Conservation (phyloP, 2,113 vertebrate genomes). For the Prolemur simus region DNA sequence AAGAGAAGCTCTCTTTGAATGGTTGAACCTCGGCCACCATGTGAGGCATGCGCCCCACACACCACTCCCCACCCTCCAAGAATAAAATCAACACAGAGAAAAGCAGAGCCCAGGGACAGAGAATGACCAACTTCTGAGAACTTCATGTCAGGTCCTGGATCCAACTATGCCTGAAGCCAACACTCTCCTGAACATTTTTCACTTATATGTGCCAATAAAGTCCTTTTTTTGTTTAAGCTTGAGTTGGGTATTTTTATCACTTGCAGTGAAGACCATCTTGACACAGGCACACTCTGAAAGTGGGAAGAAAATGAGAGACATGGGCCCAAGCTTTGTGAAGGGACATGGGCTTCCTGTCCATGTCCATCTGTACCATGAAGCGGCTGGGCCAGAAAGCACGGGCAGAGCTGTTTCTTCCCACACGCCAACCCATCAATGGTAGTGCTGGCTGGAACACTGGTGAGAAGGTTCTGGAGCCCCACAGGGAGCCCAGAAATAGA, state of each 20-base stretch:
- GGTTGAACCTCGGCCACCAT: not conserved
- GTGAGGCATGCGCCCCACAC: not conserved
- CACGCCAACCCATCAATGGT: not conserved
- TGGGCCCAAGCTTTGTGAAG: not conserved
- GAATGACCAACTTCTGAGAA: not conserved
- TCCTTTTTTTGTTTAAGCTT: not conserved
- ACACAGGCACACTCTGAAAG: not conserved
- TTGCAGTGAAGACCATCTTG: not conserved
- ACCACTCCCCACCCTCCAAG: not conserved
- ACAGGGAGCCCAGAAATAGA: not conserved
- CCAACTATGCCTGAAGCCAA: not conserved
- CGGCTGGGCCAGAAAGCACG: not conserved
- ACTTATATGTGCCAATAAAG: not conserved
- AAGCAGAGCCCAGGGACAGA: not conserved
- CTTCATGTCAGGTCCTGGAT: not conserved
- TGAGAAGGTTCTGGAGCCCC: not conserved
- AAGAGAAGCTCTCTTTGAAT: not conserved
- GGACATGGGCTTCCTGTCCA: not conserved
- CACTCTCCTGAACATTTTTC: not conserved
- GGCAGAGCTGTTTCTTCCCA: not conserved
- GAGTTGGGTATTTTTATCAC: not conserved
- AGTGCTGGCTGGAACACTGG: not conserved
- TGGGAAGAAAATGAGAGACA: not conserved
- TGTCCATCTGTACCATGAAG: not conserved
- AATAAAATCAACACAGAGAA: not conserved